Evolutionary conservation across 2,888 invertebrate species (phyloP).

Genomic region (Andrena camellia): DNA sequence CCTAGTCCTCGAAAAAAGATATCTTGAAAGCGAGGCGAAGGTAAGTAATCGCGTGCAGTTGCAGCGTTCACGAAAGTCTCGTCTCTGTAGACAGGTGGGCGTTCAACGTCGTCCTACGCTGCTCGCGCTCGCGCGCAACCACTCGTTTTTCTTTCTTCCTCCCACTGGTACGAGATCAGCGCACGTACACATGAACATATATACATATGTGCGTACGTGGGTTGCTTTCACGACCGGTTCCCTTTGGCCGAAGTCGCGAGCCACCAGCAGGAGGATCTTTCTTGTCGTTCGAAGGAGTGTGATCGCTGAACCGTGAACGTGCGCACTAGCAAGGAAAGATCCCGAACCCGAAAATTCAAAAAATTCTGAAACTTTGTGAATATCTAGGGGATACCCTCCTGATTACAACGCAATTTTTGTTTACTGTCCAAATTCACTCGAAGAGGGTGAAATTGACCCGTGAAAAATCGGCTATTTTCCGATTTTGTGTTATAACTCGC

Average conservation of each 20-base stretch:
- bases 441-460: too few species aligned
- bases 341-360: too few species aligned
- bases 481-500: too few species aligned
- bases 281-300: neutral
- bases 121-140: neutral
- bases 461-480: too few species aligned
- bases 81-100: constrained; percentile 33
- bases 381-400: too few species aligned
- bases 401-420: too few species aligned
- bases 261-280: neutral
- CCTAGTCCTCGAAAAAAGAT: too few species aligned
- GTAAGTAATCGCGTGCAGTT: neutral
- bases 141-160: neutral
- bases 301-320: neutral
- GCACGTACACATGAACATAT: too few species aligned
- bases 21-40: too few species aligned
- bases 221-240: neutral
- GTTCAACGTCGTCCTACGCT: constrained; percentile 21
- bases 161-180: neutral
- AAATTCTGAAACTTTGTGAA: too few species aligned
- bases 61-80: constrained; percentile 9
- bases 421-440: too few species aligned
- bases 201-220: neutral
- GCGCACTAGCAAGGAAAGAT: too few species aligned
- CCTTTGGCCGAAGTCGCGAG: neutral